Percentiles rank a stretch among this genome's conserved stretches.
Conservation (phyloP, 2,888 invertebrate genomes). For the Entomobrya proxima region DNA sequence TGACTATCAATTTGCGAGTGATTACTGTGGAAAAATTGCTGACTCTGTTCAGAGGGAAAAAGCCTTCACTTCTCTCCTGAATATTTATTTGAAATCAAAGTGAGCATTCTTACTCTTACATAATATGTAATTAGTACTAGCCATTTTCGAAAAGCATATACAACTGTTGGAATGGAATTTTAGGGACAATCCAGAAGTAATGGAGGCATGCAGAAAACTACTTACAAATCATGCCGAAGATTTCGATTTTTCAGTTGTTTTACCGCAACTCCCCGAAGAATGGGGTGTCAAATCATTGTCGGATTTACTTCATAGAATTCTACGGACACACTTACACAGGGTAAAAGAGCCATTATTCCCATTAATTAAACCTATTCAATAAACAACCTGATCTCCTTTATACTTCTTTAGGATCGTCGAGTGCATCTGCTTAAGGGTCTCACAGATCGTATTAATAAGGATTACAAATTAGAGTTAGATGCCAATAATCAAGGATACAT, state of each 20-base stretch:
- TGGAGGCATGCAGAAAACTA: slow-evolving; percentile 77
- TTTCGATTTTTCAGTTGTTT: slow-evolving; percentile 78
- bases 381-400: not conserved
- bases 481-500: slow-evolving; percentile 71
- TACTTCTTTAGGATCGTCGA: slow-evolving; percentile 65
- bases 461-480: slow-evolving; percentile 66
- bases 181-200: slow-evolving; percentile 73
- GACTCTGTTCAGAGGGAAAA: slow-evolving; percentile 77
- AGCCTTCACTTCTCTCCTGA: slow-evolving; percentile 78
- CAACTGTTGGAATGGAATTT: not conserved
- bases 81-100: slow-evolving; percentile 78
- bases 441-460: slow-evolving; percentile 60
- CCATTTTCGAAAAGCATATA: no score
- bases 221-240: slow-evolving; percentile 78
- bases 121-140: no score
- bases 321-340: slow-evolving; percentile 77
- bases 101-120: no score
- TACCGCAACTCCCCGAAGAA: slow-evolving; percentile 78
- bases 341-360: slow-evolving; percentile 63
- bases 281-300: slow-evolving; percentile 78
- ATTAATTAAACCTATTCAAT: not conserved
- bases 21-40: slow-evolving; percentile 78
- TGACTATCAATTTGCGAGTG: slow-evolving; percentile 79
- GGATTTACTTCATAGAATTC: slow-evolving; percentile 77
- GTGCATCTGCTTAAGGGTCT: slow-evolving; percentile 66